Conservation (phyloP, 1,140 invertebrate species). For the Brachionus asplanchnoidis region DNA sequence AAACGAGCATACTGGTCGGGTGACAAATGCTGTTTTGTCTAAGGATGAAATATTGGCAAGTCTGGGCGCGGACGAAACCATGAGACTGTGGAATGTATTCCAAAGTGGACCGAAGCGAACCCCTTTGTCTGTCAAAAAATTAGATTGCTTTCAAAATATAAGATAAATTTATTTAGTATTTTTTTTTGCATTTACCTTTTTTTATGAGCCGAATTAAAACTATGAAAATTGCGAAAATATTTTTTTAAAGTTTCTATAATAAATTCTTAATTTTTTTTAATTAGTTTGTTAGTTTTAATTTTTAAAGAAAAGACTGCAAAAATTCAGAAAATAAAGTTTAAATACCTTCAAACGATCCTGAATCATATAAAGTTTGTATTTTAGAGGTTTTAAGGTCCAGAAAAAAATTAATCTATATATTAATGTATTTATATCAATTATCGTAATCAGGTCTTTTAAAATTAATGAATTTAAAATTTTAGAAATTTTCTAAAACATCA, state of each 20-base stretch:
- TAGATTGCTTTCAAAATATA: slow-evolving; percentile 5
- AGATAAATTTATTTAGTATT: neutral
- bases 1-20: slow-evolving; percentile 75
- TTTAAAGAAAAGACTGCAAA: neutral
- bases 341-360: too few species aligned
- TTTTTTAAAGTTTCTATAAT: too few species aligned
- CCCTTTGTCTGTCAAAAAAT: neutral
- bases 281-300: neutral
- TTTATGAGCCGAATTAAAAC: neutral
- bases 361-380: too few species aligned
- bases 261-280: neutral
- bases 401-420: too few species aligned
- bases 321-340: neutral
- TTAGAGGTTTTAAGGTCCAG: too few species aligned
- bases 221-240: neutral
- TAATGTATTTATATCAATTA: too few species aligned
- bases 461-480: too few species aligned
- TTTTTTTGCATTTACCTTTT: neutral
- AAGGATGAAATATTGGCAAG: slow-evolving; percentile 86
- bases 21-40: slow-evolving; percentile 83
- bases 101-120: neutral
- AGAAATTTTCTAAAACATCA: too few species aligned
- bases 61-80: slow-evolving; percentile 87
- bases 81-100: slow-evolving; percentile 92
- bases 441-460: too few species aligned